Conservation (phyloP, 2,888 invertebrate species). For the Orthosia gracilis region DNA sequence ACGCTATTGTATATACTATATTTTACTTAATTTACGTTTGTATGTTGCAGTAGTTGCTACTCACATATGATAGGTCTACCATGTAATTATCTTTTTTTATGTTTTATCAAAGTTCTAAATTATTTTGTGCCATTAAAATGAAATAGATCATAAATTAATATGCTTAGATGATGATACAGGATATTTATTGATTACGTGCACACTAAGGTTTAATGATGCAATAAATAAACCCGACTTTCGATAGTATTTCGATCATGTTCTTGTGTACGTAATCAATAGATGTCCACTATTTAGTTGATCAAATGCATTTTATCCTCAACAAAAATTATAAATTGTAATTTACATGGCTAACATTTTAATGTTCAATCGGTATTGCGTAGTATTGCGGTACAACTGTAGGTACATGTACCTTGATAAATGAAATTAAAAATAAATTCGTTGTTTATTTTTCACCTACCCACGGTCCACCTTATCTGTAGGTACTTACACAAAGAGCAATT, state of each 20-base stretch:
- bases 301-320: conserved; percentile 61
- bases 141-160: conserved; percentile 69
- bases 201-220: conserved; percentile 11
- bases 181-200: conserved; percentile 52
- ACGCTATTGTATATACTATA: conserved; percentile 75
- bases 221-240: conserved; percentile 18
- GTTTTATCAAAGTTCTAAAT: conserved; percentile 75
- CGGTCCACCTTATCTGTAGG: no score
- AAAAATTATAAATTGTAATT: conserved; percentile 50
- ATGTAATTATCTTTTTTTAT: conserved; percentile 65
- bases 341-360: conserved; percentile 54
- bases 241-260: conserved; percentile 17
- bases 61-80: conserved; percentile 49
- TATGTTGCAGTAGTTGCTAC: conserved; percentile 68
- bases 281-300: conserved; percentile 29
- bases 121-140: conserved; percentile 82
- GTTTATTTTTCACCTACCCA: conserved; percentile 45
- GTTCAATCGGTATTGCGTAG: conserved; percentile 57
- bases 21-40: conserved; percentile 67
- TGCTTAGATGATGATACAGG: conserved; percentile 40
- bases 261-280: conserved; percentile 57
- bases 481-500: no score
- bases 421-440: conserved; percentile 74
- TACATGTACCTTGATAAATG: conserved; percentile 85
- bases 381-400: conserved; percentile 71